Evolutionary conservation across 1,140 invertebrate species (phyloP).

Genomic region (Tetramorium parvispinum): DNA sequence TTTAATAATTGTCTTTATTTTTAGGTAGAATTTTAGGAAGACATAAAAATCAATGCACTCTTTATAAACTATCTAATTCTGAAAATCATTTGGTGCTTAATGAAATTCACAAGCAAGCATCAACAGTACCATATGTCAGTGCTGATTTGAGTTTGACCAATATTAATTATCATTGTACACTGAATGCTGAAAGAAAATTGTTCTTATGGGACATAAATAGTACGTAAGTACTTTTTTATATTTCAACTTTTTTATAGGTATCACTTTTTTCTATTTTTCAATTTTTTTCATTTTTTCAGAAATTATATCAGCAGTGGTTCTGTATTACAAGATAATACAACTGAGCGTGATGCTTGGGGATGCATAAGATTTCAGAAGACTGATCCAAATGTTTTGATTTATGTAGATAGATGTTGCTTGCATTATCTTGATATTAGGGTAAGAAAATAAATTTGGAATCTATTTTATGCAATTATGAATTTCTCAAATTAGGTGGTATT

Average conservation of each 20-base stretch:
- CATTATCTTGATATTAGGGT: conserved; percentile 81
- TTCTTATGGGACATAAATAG: conserved; percentile 78
- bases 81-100: conserved; percentile 67
- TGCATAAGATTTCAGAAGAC: conserved; percentile 76
- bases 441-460: conserved; percentile 49
- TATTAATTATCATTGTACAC: conserved; percentile 76
- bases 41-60: conserved; percentile 72
- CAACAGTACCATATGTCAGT: conserved; percentile 71
- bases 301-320: conserved; percentile 63
- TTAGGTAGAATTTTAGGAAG: conserved; percentile 76
- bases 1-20: conserved; percentile 22
- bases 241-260: background rate
- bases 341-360: conserved; percentile 78
- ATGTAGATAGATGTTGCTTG: conserved; percentile 80
- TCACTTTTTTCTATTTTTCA: background rate
- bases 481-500: conserved; percentile 7
- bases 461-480: conserved; percentile 19
- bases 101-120: conserved; percentile 69
- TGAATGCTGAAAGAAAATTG: conserved; percentile 74
- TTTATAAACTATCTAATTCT: conserved; percentile 72
- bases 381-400: conserved; percentile 77
- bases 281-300: conserved; percentile 47
- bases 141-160: conserved; percentile 74
- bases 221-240: conserved; percentile 69
- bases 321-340: conserved; percentile 59